phyloP scores from a whole-genome alignment of 2,888 invertebrate genomes.

The Campoplex capitator region DNA sequence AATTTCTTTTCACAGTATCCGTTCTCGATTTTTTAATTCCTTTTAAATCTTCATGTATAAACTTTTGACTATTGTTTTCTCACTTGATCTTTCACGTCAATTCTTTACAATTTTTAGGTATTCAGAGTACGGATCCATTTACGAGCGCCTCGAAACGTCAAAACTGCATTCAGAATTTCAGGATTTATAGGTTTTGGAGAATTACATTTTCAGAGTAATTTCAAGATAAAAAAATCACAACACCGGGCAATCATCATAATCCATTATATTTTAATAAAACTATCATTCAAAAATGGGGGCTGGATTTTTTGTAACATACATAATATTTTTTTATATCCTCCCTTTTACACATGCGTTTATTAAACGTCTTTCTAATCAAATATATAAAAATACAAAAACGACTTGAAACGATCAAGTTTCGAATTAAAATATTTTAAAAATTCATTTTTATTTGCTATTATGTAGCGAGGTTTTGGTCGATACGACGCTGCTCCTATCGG shows the following conservation, averaged over 20 bases:
- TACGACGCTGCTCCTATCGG: too few species aligned
- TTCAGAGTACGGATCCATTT: too few species aligned
- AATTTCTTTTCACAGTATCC: not conserved
- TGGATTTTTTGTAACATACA: conserved; percentile 14
- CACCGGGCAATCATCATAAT: conserved; percentile 72
- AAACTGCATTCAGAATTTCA: not conserved
- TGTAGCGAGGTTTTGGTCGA: too few species aligned
- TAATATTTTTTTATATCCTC: not conserved
- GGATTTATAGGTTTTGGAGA: not conserved
- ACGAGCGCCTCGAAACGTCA: too few species aligned
- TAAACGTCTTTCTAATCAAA: not conserved
- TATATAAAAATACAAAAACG: conserved; percentile 9
- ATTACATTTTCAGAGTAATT: too few species aligned
- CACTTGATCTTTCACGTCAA: not conserved
- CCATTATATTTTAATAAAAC: conserved; percentile 81
- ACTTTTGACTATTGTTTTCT: too few species aligned
- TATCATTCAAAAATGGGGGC: conserved; percentile 74
- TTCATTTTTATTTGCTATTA: too few species aligned
- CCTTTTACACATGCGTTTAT: not conserved
- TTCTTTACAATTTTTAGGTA: not conserved
- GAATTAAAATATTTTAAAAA: not conserved
- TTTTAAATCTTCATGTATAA: not conserved
- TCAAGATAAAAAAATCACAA: too few species aligned
- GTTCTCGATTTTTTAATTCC: not conserved
- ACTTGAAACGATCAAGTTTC: not conserved